Percentiles rank a stretch among this genome's conserved stretches.
Conservation (phyloP, 2,113 vertebrate genomes). For the Passer domesticus region DNA sequence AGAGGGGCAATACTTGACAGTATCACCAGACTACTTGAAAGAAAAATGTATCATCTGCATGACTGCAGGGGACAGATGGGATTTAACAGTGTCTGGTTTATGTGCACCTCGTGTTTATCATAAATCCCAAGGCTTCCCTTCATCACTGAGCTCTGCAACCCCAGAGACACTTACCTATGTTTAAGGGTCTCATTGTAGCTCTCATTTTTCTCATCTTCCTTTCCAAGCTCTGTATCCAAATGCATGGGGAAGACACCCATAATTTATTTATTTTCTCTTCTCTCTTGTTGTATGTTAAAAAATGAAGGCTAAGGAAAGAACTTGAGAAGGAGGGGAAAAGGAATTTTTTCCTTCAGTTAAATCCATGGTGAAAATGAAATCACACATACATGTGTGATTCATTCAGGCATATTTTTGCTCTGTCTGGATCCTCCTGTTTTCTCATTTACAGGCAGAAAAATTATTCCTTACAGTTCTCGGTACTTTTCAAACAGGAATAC, state of each 20-base stretch:
- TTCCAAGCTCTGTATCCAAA: neutral
- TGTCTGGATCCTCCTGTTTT: neutral
- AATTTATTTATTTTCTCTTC: neutral
- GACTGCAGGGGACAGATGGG: neutral
- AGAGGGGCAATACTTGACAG: neutral
- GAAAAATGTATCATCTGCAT: neutral
- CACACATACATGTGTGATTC: neutral
- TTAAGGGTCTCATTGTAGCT: neutral
- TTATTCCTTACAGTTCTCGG: neutral
- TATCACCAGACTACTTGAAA: conserved; percentile 21
- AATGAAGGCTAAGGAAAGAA: neutral
- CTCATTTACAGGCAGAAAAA: neutral
- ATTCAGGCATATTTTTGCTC: neutral
- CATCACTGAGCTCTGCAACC: neutral
- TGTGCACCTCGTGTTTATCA: neutral
- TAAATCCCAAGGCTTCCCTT: neutral
- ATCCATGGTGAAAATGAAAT: neutral
- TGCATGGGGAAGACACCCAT: neutral
- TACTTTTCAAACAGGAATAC: neutral
- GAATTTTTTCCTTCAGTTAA: neutral
- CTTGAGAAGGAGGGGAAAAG: neutral
- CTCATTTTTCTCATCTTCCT: neutral
- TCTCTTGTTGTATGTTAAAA: neutral
- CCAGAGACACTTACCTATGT: neutral
- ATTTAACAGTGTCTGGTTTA: neutral